Base-by-base conservation (phyloP, 2,113 vertebrate species). In the Oxygymnocypris stewartii region DNA sequence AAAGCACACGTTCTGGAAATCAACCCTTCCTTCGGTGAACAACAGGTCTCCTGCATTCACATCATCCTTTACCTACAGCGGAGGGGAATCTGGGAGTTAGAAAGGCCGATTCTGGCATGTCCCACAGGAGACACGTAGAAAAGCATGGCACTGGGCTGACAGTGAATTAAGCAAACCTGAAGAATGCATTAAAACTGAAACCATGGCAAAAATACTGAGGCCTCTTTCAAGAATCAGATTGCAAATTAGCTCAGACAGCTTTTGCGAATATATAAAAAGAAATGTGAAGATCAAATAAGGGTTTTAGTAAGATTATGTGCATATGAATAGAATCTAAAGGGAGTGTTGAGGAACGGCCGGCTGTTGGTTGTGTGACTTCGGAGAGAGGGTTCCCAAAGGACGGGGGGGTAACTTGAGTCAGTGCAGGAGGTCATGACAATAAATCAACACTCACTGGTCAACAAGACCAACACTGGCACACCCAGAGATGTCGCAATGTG, bases 1-100 rank as follows among this genome's bases (percentile, higher is more conserved):
- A 92, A 98, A 98, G 87, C 96, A 93, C 65, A 98, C 95, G 0
- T 96, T 96, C 87, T 97, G 95, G 90, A 97, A 97, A 89, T 97
- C 96, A 2, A 98, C 95, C 63, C 85, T 93, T 63, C 97, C 97
- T 0, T 92, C 89, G 11, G 91, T 91, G 85, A 97, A 92, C 84
- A 0, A 89, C 90, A 98, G 92, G 69, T 95, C 94, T 0, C 88
- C 79, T 0, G 96, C 96, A 0, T 96, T 95, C 18, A 91, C 92
- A 12, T 73, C 88, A 73, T 97, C 97, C 89, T 95, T 95, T 51
- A 98, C 95, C 97, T 98, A 91, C 12, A 25, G 44, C 13, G 23
- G 13, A 67, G 47, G 49, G 18, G 20, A 57, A 18, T 18, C n/a
- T n/a, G 31, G 54, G 49, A 18, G 25, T 14, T 44, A 82, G 18